Evolutionary conservation across 2,888 invertebrate species (phyloP), one percentile per base, ranked within the genome.

Genomic region (Dendrolimus houi): DNA sequence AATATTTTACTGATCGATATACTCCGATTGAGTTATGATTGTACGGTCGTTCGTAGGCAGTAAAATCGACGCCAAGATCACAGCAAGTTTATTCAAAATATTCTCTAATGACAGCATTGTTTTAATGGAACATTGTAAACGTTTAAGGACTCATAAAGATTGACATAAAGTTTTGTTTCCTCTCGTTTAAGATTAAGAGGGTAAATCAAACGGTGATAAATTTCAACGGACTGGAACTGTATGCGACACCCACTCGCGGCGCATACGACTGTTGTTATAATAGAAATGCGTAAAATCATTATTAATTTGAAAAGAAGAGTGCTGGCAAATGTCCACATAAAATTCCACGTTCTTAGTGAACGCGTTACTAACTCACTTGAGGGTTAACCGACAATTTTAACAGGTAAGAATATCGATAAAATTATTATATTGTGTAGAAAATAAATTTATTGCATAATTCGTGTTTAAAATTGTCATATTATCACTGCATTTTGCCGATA

Each of bases 251-350:
- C 79, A 82, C 83, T 76, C 75, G 64, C 70, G 64, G 70, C 71
- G 70, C 63, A 62, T 72, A 77, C 70, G 77, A 77, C 77, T 80
- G 82, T 76, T 83, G 81, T 84, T 87, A 83, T 88, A 86, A 83
- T 81, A 83, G 79, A 83, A 79, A 72, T 74, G 77, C 78, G 83
- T 85, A 85, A 84, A 88, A 88, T 82, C 85, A 87, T 89, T 88
- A 90, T 89, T 89, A 87, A 88, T 87, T 83, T 85, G 79, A 83
- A 82, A 87, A 86, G 81, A 84, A 79, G 70, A 75, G 75, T 65
- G 72, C 73, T 89, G 89, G 88, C 89, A 85, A 72, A 68, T 70
- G 69, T 81, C 88, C 87, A 88, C 75, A 68, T 73, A 73, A 83
- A 83, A 84, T 81, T 83, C 81, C 76, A 69, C 61, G 70, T 66